Percentiles rank a stretch among this genome's conserved stretches.
These are phyloP conservation scores for Rattus norvegicus DNA, from an alignment of 2,113 vertebrate genomes.

Conservation along the genomic window GRCr8 NC_086032.1:102756001-102756500, in stretches of 20 bases:
- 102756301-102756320: background rate
- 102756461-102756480: background rate
- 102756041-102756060: background rate
- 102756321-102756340: background rate
- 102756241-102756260: background rate
- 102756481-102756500: background rate
- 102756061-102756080: background rate
- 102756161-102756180: background rate
- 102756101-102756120: constrained; percentile 24
- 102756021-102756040: constrained; percentile 8
- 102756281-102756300: background rate
- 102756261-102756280: background rate
- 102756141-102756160: constrained; percentile 36
- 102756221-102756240: background rate
- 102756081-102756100: background rate
- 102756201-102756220: background rate
- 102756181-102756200: background rate
- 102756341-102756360: background rate
- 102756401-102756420: background rate
- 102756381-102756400: background rate
- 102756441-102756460: background rate
- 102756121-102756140: background rate
- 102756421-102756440: background rate
- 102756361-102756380: background rate
- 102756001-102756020: background rate